Conservation (phyloP, 2,797 vertebrate genomes). For the Erithacus rubecula region DNA sequence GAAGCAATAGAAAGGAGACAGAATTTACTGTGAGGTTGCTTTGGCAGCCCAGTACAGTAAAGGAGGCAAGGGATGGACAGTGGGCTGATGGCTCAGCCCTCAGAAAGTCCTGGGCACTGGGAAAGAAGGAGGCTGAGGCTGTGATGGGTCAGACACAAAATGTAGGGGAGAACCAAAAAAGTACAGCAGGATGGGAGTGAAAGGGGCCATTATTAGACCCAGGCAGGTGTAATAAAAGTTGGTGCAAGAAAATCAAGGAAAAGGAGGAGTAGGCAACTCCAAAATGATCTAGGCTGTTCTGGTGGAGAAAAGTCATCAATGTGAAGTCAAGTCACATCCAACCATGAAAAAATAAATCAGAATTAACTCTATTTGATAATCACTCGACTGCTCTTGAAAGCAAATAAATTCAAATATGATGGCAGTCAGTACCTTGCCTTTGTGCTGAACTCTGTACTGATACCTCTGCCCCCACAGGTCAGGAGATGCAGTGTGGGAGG, state of each 20-base stretch:
- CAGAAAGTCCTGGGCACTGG: neutral
- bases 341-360: neutral
- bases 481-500: neutral
- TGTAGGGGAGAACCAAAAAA: neutral
- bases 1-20: neutral
- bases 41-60: neutral
- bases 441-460: neutral
- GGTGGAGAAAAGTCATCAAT: neutral
- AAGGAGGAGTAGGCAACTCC: neutral
- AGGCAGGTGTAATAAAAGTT: neutral
- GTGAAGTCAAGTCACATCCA: neutral
- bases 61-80: neutral
- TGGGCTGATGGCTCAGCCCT: neutral
- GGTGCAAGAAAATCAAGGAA: neutral
- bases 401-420: neutral
- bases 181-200: neutral
- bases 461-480: neutral
- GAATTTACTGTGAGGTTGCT: neutral
- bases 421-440: neutral
- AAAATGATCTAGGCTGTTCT: neutral
- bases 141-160: neutral
- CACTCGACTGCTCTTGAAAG: neutral
- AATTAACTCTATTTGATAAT: slow-evolving; percentile 9
- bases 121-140: neutral
- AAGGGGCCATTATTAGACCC: neutral